A percentile compares a stretch with the other conserved stretches of the same genome.
These are phyloP conservation scores for Paracanthobrama guichenoti DNA, from an alignment of 2,113 vertebrate genomes.

Conservation along the genomic window DNA sequence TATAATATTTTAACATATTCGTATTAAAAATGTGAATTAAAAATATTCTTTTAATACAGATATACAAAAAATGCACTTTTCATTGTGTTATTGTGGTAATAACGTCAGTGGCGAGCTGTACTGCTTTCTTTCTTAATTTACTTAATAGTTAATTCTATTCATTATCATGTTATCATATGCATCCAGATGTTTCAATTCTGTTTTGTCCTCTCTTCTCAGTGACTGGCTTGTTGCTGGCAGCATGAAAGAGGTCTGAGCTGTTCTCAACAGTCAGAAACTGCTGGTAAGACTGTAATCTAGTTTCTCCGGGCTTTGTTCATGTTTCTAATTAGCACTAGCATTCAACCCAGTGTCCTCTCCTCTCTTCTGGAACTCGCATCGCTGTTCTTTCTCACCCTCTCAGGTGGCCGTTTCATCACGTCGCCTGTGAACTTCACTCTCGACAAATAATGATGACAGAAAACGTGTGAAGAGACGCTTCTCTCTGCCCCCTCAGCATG, in stretches of 20 bases:
- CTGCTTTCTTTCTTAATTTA: neutral
- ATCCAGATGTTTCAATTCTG: neutral
- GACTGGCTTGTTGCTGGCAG: conserved; percentile 72
- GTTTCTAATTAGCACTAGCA: neutral
- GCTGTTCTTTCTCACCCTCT: neutral
- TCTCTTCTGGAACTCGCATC: conserved; percentile 10
- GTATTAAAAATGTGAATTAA: neutral
- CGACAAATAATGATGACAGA: conserved; percentile 1
- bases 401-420: conserved; percentile 8
- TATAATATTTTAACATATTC: too few species aligned
- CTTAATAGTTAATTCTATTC: neutral
- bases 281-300: conserved; percentile 52
- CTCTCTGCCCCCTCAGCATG: conserved; percentile 46
- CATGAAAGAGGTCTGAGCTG: conserved; percentile 51
- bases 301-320: neutral
- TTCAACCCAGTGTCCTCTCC: neutral
- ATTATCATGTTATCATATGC: neutral
- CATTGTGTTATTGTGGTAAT: neutral
- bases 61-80: neutral
- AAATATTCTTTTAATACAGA: neutral
- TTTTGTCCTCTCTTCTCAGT: conserved; percentile 61
- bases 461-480: conserved; percentile 20
- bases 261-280: neutral
- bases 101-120: neutral
- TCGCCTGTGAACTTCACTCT: conserved; percentile 10